Evolutionary conservation across 37 sponge, comb jelly and placozoan species (phyloP), one percentile per base, ranked within the genome.

Genomic region (Theonella swinhoei): DNA sequence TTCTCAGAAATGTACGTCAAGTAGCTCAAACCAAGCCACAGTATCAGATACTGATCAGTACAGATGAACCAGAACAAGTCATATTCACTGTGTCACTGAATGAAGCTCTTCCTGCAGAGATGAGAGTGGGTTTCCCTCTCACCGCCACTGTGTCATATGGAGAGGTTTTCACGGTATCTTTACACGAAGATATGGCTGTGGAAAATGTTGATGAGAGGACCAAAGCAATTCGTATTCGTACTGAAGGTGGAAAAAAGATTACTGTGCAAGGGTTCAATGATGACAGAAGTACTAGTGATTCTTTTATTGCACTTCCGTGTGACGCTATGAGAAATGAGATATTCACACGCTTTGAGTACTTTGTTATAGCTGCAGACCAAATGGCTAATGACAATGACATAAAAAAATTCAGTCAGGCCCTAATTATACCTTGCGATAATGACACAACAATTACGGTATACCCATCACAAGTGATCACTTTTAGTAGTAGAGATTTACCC

Each of bases 241-340:
- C 54, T 9, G 20, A 32, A 19, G 68, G 35, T 31, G 37, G 22
- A 60, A 40, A 23, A 22, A 19, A 14, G 4, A 65, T 80, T 7
- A 80, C 75, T 23, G 81, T 88, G 1, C 67, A 62, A 25, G 75
- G 81, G 20, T 4, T 81, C 1, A 88, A 88, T 69, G 88, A 81
- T 2, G 75, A 80, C 5, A 34, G 1, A 0, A 64, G 30, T 22
- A 75, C 87, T 0, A 75, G 70, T 30, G 88, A 88, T 88, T 58
- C 76, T n/a, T 81, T 76, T 26, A 25, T 88, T 38, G 88, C 82
- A 9, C 70, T 88, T 29, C 88, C 88, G 26, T 47, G 54, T 47
- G 54, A 47, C 54, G 7, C 54, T 14, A 47, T 47, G 54, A 47
- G 11, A 14, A 47, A 47, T 47, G 54, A 14, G 54, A 14, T 7